Evolutionary conservation across 2,797 vertebrate genomes (phyloP), one percentile per base, ranked within the genome.

Genomic region (Bothrops alternatus): DNA sequence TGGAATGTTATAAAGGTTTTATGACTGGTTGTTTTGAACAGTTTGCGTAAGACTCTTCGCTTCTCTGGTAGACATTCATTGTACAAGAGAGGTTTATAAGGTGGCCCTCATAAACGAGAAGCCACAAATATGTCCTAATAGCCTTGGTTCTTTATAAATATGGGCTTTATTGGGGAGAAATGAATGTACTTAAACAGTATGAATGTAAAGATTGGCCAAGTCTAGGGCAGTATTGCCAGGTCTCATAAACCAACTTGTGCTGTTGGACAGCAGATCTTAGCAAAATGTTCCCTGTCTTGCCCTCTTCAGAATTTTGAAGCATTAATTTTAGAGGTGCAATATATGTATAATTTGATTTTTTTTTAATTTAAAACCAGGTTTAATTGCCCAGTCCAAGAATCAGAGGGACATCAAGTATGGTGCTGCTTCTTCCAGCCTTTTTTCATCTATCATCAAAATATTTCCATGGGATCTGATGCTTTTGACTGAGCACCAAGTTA

Each of bases 1-100:
- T 96, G 95, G 95, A 96, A 96, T 94, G 95, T 94, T 95, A 95
- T 95, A 94, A 96, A 95, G 95, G 89, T 96, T 96, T 95, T 85
- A 8, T 91, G 91, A 95, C 94, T 87, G 94, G 89, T 95, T 96
- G 95, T 95, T 96, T 95, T 93, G 95, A 91, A 55, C 93, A 57
- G 90, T 91, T 96, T 95, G 95, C 93, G 91, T 96, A 96, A 96
- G 86, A 16, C 14, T 1, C 90, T 47, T 86, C 20, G 25, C 60
- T 90, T 10, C 42, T 53, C 53, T 42, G 47, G 0, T 16, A 53
- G 58, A 12, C 14, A n/a, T 60, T 56, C 55, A 94, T 94, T 94
- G 92, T 95, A 94, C 92, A n/a, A 55, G 13, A 87, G 88, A 57
- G 69, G 53, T 90, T 92, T 92, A 23, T 90, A 89, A 65, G 16